Evolutionary conservation across 2,888 invertebrate species (phyloP).

Genomic region (Emmelina monodactyla): DNA sequence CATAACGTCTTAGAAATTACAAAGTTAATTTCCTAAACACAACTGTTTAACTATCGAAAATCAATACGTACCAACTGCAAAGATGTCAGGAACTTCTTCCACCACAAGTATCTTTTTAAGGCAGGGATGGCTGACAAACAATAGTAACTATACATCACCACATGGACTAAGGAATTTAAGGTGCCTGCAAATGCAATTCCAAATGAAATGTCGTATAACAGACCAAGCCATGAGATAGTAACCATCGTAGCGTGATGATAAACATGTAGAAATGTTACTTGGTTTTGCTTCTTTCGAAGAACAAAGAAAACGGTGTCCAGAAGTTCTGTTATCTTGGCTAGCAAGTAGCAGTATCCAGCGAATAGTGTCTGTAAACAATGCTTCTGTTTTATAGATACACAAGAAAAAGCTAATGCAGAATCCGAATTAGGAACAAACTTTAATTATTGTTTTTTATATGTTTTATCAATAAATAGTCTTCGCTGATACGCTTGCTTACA

Average conservation of each 20-base stretch:
- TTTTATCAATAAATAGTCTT: too few species aligned
- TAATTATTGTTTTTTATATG: too few species aligned
- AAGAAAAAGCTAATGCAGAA: too few species aligned
- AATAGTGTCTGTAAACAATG: conserved; percentile 10
- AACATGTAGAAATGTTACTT: conserved; percentile 83
- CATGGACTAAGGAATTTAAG: conserved; percentile 73
- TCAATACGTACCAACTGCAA: conserved; percentile 71
- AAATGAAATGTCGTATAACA: conserved; percentile 73
- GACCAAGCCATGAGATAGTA: conserved; percentile 71
- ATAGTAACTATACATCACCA: conserved; percentile 80
- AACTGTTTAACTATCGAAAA: too few species aligned
- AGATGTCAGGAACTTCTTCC: conserved; percentile 80
- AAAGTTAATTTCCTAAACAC: too few species aligned
- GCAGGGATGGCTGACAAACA: conserved; percentile 72
- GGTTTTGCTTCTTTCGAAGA: conserved; percentile 73
- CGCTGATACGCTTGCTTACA: too few species aligned
- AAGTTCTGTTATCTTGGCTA: conserved; percentile 74
- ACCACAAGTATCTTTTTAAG: conserved; percentile 75
- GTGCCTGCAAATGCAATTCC: conserved; percentile 71
- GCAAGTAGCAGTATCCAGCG: conserved; percentile 68
- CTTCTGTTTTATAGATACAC: background rate
- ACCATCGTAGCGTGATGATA: conserved; percentile 80
- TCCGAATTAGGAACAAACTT: too few species aligned
- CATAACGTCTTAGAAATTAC: too few species aligned
- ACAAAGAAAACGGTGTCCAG: conserved; percentile 84